phyloP scores from a whole-genome alignment of 2,888 invertebrate species.

The Meghimatium bilineatum region DNA sequence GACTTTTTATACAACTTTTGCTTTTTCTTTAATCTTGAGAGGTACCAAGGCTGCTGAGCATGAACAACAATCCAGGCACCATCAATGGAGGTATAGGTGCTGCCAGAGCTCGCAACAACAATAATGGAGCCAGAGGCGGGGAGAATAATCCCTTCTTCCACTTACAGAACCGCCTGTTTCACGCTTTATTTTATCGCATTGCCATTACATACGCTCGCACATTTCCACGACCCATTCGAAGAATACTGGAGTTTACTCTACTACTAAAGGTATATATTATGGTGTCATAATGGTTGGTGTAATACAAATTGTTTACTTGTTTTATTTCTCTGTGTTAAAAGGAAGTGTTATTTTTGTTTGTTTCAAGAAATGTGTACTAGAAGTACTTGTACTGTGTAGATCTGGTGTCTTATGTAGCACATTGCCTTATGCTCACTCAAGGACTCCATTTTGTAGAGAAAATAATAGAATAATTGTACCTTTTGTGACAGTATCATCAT shows the following conservation, averaged over 20 bases:
- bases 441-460: too few relatives aligned
- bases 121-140: conserved; percentile 55
- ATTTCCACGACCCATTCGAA: conserved; percentile 87
- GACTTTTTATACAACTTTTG: too few relatives aligned
- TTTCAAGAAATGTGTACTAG: too few relatives aligned
- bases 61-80: conserved; percentile 48
- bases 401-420: too few relatives aligned
- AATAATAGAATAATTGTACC: too few relatives aligned
- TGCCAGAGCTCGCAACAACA: conserved; percentile 34
- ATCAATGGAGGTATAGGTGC: conserved; percentile 43
- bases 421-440: too few relatives aligned
- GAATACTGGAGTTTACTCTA: conserved; percentile 89
- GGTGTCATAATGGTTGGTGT: background rate
- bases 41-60: background rate
- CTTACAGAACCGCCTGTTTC: conserved; percentile 93
- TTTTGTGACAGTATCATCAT: too few relatives aligned
- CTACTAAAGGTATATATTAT: conserved; percentile 83
- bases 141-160: conserved; percentile 73
- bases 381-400: too few relatives aligned
- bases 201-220: conserved; percentile 93
- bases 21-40: background rate
- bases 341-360: too few relatives aligned
- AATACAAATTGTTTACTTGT: background rate
- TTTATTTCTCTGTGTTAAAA: too few relatives aligned
- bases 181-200: conserved; percentile 93